These are phyloP conservation scores for Oreortyx pictus DNA, from an alignment of 2,797 vertebrate species.

Conservation along the genomic window DNA sequence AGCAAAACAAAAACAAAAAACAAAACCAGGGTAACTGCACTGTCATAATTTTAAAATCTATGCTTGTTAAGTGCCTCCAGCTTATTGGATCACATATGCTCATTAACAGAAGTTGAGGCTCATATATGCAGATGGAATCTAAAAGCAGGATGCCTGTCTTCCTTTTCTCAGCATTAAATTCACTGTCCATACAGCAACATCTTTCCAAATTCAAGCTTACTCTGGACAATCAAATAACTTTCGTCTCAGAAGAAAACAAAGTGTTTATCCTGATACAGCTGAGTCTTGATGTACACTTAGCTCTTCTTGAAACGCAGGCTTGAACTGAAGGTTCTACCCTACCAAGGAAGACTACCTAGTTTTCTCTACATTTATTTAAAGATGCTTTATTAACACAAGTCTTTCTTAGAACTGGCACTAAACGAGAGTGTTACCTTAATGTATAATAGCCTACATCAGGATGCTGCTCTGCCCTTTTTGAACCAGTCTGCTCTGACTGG, in stretches of 20 bases:
- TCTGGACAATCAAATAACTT: not conserved
- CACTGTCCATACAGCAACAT: not conserved
- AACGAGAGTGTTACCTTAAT: not conserved
- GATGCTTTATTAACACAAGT: not conserved
- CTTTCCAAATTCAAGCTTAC: not conserved
- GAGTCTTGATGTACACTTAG: not conserved
- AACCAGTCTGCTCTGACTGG: not conserved
- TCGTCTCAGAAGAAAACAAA: not conserved
- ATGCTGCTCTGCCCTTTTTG: not conserved
- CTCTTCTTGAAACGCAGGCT: not conserved
- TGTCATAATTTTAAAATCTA: not conserved
- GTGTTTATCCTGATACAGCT: not conserved
- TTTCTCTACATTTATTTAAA: not conserved
- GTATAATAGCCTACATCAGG: not conserved
- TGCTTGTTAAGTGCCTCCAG: not conserved
- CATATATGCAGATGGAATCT: too few species aligned
- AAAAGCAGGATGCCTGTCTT: not conserved
- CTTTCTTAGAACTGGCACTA: not conserved
- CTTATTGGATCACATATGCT: too few species aligned
- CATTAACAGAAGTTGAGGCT: not conserved
- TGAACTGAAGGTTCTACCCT: not conserved
- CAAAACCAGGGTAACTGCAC: fast-evolving
- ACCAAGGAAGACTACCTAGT: not conserved
- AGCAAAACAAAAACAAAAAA: not conserved
- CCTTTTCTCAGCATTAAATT: too few species aligned